A percentile compares a stretch with the other conserved stretches of the same genome.
Conservation (phyloP, 1,140 invertebrate species). For the Drosophila kanapiae region DNA sequence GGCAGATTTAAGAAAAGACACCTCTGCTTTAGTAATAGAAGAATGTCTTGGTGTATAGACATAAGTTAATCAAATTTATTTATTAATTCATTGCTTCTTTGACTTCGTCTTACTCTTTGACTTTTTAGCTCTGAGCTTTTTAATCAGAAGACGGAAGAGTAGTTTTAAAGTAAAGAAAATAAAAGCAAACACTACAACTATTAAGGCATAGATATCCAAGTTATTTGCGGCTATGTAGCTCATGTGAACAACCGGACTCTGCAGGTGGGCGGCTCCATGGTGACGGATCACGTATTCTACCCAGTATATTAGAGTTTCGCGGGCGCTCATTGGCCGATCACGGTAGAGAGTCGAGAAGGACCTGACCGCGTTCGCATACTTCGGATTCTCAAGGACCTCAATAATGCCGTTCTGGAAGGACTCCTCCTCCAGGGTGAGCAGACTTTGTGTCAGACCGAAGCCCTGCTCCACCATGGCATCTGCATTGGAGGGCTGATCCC, state of each 20-base stretch:
- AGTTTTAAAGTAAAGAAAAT: not conserved
- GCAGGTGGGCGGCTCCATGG: slow-evolving; percentile 77
- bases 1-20: no score
- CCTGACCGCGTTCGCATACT: slow-evolving; percentile 43
- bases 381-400: slow-evolving; percentile 63
- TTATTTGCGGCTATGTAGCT: slow-evolving; percentile 70
- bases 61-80: no score
- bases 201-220: slow-evolving; percentile 59
- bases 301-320: slow-evolving; percentile 84
- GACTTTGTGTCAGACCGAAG: slow-evolving; percentile 66
- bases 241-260: slow-evolving; percentile 71
- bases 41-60: no score
- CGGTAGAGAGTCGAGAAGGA: slow-evolving; percentile 65
- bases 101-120: not conserved
- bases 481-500: slow-evolving; percentile 75
- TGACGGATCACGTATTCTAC: slow-evolving; percentile 85
- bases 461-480: slow-evolving; percentile 38
- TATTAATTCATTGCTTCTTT: not conserved
- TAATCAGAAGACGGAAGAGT: slow-evolving; percentile 3
- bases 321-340: slow-evolving; percentile 65
- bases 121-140: not conserved
- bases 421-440: slow-evolving; percentile 86
- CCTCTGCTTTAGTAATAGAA: no score
- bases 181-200: not conserved
- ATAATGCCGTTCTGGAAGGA: slow-evolving; percentile 47